phyloP scores from a whole-genome alignment of 2,113 vertebrate genomes.

The Mormoops blainvillei region DNA sequence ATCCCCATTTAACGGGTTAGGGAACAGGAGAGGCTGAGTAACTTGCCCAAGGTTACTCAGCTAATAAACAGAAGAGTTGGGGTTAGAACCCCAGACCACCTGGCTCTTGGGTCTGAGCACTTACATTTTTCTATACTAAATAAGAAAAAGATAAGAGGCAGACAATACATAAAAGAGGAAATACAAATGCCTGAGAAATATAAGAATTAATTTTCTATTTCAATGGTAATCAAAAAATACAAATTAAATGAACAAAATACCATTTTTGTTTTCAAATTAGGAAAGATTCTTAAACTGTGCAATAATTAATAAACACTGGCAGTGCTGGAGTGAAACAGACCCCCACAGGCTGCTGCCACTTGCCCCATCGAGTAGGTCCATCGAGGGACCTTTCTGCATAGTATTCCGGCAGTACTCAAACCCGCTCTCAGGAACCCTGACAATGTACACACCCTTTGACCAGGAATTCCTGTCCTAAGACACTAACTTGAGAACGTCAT shows the following conservation, averaged over 20 bases:
- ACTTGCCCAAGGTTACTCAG: not conserved
- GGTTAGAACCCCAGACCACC: not conserved
- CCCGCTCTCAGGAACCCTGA: not conserved
- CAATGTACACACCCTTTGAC: not conserved
- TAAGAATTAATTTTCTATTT: conserved; percentile 35
- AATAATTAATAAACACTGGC: not conserved
- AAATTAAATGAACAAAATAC: not conserved
- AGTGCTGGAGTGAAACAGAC: not conserved
- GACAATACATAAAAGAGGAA: not conserved
- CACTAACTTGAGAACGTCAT: conserved; percentile 48
- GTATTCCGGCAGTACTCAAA: not conserved
- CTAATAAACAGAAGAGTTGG: not conserved
- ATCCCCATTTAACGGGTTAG: not conserved
- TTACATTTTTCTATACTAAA: not conserved
- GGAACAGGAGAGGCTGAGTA: not conserved
- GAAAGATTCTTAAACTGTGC: not conserved
- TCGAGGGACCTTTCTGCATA: not conserved
- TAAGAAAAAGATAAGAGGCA: not conserved
- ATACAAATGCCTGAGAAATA: not conserved
- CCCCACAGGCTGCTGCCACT: not conserved
- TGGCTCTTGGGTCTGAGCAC: not conserved
- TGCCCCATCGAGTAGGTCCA: no score
- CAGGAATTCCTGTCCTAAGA: conserved; percentile 39
- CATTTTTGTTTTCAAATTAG: conserved; percentile 30
- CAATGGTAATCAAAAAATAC: not conserved